Base-by-base conservation (phyloP, 2,888 invertebrate species). In the Lithophane semibrunnea region DNA sequence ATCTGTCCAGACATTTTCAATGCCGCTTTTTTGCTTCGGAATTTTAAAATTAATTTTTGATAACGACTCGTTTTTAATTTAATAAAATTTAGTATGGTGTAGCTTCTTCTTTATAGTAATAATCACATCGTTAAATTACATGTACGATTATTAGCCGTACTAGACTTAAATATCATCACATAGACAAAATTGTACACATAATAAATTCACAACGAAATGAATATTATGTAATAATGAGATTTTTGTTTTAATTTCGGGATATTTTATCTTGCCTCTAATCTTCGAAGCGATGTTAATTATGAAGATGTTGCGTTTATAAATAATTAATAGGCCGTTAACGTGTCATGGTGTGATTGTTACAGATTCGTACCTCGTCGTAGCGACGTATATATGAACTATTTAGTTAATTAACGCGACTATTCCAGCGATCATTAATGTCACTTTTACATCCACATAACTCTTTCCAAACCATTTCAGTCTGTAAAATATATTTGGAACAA, bases 331-430 rank as follows among this genome's bases (percentile, higher is more conserved):
- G 86, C 91, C 90, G 90, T 93, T 85, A 88, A 88, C 82, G 89
- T 91, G 91, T 90, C 90, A 90, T 13, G 16, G 76, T 91, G 92
- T 88, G 89, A 90, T 90, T 91, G 90, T 92, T 91, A 91, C 91
- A 88, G 91, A 93, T 93, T 93, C 90, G 90, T 93, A 92, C 87
- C 89, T 92, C 92, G 91, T 92, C 92, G 85, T 86, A 90, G 86
- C 78, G 91, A 90, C 91, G 87, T 88, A 91, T 90, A 90, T 92
- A 92, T 92, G 92, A 92, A 90, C 92, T 90, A 92, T 93, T 92
- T 90, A 90, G 92, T 93, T 95, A 95, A 96, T 96, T 95, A 95
- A 94, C 93, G 91, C 90, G 88, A 84, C 91, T 91, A 91, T 94
- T 94, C 89, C 88, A 92, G 88, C 90, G 89, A 85, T 88, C 93